A percentile compares a stretch with the other conserved stretches of the same genome.
phyloP scores from a whole-genome alignment of 2,888 invertebrate species.

The Lobophora halterata region DNA sequence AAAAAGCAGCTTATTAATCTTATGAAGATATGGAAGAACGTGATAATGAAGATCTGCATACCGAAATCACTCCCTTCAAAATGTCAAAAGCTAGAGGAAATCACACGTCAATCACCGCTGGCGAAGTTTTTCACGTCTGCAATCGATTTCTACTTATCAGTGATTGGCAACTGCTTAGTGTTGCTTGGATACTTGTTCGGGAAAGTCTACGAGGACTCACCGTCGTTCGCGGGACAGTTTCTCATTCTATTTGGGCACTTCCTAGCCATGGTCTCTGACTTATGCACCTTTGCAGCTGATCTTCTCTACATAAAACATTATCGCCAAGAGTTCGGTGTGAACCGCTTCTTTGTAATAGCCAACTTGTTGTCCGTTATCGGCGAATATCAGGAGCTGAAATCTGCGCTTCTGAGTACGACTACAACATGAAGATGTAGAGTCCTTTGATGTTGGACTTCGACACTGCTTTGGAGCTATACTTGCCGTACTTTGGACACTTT shows the following conservation, averaged over 20 bases:
- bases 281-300: slow-evolving; percentile 32
- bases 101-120: slow-evolving; percentile 19
- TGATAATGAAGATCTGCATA: slow-evolving; percentile 35
- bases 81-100: slow-evolving; percentile 24
- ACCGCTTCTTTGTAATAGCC: slow-evolving; percentile 40
- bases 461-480: slow-evolving; percentile 37
- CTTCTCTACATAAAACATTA: slow-evolving; percentile 28
- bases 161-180: slow-evolving; percentile 39
- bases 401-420: slow-evolving; percentile 15
- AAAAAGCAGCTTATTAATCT: slow-evolving; percentile 1
- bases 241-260: slow-evolving; percentile 41
- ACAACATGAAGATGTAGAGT: slow-evolving; percentile 13
- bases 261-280: slow-evolving; percentile 36
- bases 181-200: slow-evolving; percentile 40
- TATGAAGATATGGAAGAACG: slow-evolving; percentile 16
- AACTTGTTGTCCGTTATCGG: slow-evolving; percentile 45
- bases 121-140: slow-evolving; percentile 32
- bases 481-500: slow-evolving; percentile 58
- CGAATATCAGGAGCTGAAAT: slow-evolving; percentile 43
- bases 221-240: slow-evolving; percentile 32
- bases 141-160: slow-evolving; percentile 38
- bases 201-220: slow-evolving; percentile 29
- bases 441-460: slow-evolving; percentile 42
- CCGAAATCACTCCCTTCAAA: slow-evolving; percentile 23
- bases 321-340: slow-evolving; percentile 31